Conservation (phyloP, 2,888 invertebrate genomes). For the Drosophila setosimentum region DNA sequence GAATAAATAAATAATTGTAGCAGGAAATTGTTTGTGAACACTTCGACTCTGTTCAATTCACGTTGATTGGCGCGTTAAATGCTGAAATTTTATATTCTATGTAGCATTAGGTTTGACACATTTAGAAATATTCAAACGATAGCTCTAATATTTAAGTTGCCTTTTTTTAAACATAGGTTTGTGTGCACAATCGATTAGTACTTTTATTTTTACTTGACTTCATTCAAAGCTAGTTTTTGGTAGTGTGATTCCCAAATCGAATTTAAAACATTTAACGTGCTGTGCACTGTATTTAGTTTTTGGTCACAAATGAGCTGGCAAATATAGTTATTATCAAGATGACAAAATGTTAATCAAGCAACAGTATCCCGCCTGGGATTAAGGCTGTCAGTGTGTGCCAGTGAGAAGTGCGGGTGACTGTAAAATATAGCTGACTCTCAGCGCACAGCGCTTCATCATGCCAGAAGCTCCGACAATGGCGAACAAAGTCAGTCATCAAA, state of each 20-base stretch:
- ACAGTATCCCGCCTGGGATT: constrained; percentile 47
- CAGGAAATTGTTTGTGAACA: constrained; percentile 22
- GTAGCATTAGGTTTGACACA: neutral
- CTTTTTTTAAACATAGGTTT: neutral
- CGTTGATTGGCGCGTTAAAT: constrained; percentile 11
- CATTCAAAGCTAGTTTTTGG: neutral
- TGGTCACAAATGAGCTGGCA: constrained; percentile 28
- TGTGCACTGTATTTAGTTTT: constrained; percentile 16
- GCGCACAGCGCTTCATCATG: constrained; percentile 54
- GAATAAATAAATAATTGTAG: constrained; percentile 57
- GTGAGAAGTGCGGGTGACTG: constrained; percentile 22
- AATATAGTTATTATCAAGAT: constrained; percentile 61
- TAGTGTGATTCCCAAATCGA: neutral
- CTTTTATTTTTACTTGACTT: neutral
- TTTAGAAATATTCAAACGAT: neutral
- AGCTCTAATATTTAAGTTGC: neutral
- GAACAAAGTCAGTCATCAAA: constrained; percentile 65
- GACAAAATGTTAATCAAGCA: constrained; percentile 66
- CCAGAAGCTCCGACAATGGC: constrained; percentile 60
- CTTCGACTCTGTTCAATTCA: constrained; percentile 29
- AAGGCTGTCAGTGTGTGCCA: constrained; percentile 46
- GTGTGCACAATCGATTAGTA: neutral
- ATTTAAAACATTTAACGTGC: constrained; percentile 13
- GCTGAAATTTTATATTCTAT: constrained; percentile 33
- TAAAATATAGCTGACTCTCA: constrained; percentile 55